Evolutionary conservation across 1,140 invertebrate genomes (phyloP), one percentile per base, ranked within the genome.

Genomic region (Drosophila ficusphila): DNA sequence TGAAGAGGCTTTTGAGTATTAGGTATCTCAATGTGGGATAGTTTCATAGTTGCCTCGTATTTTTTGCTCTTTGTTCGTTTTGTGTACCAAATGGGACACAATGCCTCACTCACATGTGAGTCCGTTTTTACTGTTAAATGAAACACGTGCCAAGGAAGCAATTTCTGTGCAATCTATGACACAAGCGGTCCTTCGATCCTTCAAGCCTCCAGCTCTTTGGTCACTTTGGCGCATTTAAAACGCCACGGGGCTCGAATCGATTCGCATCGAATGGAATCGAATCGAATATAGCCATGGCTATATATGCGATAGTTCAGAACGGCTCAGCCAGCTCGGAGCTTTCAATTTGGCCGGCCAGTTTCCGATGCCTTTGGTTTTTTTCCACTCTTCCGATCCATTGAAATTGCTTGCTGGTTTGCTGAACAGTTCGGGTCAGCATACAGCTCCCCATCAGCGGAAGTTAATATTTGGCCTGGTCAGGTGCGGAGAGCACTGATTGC

Each of bases 121-220:
- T 70, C 64, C 68, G 74, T 75, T 86, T 86, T 81, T 62, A 72
- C 70, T 77, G 78, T 75, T 88, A 82, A 89, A 88, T 89, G 82
- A 88, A 88, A 88, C 82, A 88, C 82, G 82, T 88, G 82, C 77
- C 58, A 88, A 81, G 77, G 77, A 88, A 88, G 77, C 82, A 88
- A 88, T 88, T 88, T 88, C 82, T 60, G 70, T 79, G 74, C 74
- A 85, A 85, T 85, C 79, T 78, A 79, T 67, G 65, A 44, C 64
- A 62, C 61, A 79, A 52, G 49, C 64, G 58, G 46, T 33, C 70
- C 60, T 42, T 29, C 33, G 72, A 61, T 64, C 39, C 54, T 61
- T 62, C 39, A 25, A 18, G 48, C 72, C 78, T 34, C 38, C 51
- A 65, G 70, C 76, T 61, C 61, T 65, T 72, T 71, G 79, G 61